Evolutionary conservation across 2,797 vertebrate species (phyloP).

Genomic region (Notoglanidium macrostoma): DNA sequence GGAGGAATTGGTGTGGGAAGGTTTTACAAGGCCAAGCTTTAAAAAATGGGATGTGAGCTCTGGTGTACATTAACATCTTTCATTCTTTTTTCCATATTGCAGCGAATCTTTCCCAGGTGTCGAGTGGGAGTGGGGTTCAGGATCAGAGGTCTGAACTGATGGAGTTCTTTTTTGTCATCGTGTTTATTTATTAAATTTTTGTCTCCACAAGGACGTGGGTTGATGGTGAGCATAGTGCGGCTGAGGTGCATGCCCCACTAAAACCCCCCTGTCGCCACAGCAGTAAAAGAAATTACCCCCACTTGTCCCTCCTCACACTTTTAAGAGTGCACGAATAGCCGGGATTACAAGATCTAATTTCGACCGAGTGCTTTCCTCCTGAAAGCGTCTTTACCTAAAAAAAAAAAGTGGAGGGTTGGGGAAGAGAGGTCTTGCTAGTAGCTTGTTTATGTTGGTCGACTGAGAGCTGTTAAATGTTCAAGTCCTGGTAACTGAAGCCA

Average conservation of each 20-base stretch:
- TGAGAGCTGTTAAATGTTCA: conserved; percentile 61
- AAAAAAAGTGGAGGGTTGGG: neutral
- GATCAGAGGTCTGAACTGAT: neutral
- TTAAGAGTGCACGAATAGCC: conserved; percentile 61
- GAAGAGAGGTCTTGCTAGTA: conserved; percentile 30
- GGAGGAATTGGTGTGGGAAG: conserved; percentile 68
- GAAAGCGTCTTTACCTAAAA: conserved; percentile 46
- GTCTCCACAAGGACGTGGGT: conserved; percentile 31
- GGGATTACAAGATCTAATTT: conserved; percentile 66
- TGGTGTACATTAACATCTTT: conserved; percentile 69
- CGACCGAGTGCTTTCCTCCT: conserved; percentile 52
- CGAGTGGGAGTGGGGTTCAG: conserved; percentile 48
- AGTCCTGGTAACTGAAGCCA: conserved; percentile 55
- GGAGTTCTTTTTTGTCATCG: neutral
- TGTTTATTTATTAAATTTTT: conserved; percentile 7
- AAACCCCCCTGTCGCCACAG: conserved; percentile 55
- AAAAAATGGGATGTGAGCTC: conserved; percentile 49
- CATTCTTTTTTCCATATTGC: conserved; percentile 59
- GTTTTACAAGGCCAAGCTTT: conserved; percentile 71
- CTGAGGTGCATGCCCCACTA: conserved; percentile 23
- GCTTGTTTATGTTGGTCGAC: conserved; percentile 59
- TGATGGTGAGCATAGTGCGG: conserved; percentile 45
- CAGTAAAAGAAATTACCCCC: conserved; percentile 59
- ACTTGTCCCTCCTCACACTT: conserved; percentile 59
- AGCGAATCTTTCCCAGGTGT: conserved; percentile 71